phyloP scores from a whole-genome alignment of 2,797 vertebrate species.

The Sebastes aleutianus region DNA sequence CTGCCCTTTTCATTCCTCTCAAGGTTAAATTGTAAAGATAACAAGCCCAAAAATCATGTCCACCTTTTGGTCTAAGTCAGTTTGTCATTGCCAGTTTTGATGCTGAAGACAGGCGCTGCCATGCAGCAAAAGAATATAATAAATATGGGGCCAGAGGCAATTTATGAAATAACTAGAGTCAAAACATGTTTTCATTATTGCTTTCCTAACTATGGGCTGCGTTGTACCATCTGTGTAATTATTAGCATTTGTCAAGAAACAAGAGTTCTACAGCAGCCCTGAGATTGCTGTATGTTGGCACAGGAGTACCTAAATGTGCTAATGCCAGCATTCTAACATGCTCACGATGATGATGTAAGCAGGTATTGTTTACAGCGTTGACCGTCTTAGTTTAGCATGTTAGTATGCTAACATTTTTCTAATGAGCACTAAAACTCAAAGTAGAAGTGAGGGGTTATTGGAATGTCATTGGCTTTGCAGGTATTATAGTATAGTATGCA shows the following conservation, averaged over 20 bases:
- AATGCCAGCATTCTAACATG: background rate
- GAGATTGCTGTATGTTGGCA: background rate
- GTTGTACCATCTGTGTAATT: background rate
- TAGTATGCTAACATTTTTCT: background rate
- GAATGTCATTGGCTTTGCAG: background rate
- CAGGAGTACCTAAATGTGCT: background rate
- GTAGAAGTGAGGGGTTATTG: background rate
- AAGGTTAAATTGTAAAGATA: background rate
- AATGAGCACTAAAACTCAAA: background rate
- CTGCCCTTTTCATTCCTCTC: background rate
- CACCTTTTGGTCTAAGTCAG: background rate
- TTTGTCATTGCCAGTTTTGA: background rate
- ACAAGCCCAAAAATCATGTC: background rate
- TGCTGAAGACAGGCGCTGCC: background rate
- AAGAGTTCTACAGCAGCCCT: background rate
- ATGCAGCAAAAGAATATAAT: background rate
- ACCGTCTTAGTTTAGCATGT: background rate
- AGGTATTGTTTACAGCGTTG: background rate
- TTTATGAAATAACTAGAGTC: background rate
- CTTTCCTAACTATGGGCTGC: background rate
- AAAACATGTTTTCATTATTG: background rate
- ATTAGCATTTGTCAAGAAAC: background rate
- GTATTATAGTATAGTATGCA: background rate
- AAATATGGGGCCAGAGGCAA: background rate
- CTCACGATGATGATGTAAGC: background rate